These are phyloP conservation scores for Zeugodacus cucurbitae DNA, from an alignment of 1,140 invertebrate species.

Conservation along the genomic window DNA sequence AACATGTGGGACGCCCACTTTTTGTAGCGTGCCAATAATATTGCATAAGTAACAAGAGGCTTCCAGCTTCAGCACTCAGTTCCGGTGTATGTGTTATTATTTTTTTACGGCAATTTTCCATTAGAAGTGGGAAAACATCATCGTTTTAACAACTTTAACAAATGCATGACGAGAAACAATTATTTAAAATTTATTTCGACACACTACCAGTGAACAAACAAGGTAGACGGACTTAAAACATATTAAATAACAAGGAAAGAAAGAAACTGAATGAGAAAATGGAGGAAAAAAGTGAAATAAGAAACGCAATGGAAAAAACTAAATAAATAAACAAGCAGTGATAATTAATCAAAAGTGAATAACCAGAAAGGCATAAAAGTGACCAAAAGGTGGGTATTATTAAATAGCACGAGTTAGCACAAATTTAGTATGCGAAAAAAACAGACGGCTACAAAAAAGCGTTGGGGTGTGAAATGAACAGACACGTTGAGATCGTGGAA, in stretches of 20 bases:
- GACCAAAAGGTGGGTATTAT: neutral
- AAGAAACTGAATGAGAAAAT: neutral
- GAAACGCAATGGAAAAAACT: neutral
- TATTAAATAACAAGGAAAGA: neutral
- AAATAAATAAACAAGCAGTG: neutral
- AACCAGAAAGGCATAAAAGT: conserved; percentile 20
- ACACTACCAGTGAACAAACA: neutral
- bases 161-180: conserved; percentile 5
- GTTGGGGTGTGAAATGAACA: neutral
- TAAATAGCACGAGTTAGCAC: neutral
- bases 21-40: too few relatives aligned
- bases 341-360: conserved; percentile 21
- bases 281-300: neutral
- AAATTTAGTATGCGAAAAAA: conserved; percentile 2
- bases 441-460: neutral
- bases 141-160: neutral
- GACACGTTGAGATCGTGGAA: neutral
- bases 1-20: too few relatives aligned
- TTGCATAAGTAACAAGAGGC: too few relatives aligned
- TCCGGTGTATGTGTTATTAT: neutral
- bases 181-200: neutral
- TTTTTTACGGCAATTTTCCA: neutral
- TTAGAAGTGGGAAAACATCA: neutral
- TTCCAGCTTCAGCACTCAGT: neutral
- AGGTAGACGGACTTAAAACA: neutral